Percentiles rank a stretch among this genome's conserved stretches.
Evolutionary conservation across 1,140 invertebrate species (phyloP).

Genomic region (Brachionus asplanchnoidis): DNA sequence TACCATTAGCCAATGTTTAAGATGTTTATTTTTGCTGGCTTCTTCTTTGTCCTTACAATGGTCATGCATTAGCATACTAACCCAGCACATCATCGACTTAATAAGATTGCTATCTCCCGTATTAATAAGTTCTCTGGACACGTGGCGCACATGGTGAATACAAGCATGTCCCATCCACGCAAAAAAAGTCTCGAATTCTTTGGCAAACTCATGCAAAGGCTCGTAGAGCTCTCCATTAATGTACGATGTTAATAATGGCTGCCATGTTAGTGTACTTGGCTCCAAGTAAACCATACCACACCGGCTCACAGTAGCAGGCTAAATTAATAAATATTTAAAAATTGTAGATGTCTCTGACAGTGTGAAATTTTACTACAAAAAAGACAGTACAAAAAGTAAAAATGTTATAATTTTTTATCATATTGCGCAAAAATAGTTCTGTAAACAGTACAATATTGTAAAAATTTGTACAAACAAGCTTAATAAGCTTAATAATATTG

Average conservation of each 20-base stretch:
- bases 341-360: too few relatives aligned
- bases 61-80: conserved; percentile 51
- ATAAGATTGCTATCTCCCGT: conserved; percentile 52
- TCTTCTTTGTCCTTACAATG: conserved; percentile 49
- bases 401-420: too few relatives aligned
- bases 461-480: too few relatives aligned
- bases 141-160: conserved; percentile 44
- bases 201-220: conserved; percentile 44
- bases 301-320: conserved; percentile 58
- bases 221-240: conserved; percentile 44
- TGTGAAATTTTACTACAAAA: too few relatives aligned
- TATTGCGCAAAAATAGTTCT: too few relatives aligned
- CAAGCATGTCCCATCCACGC: conserved; percentile 59
- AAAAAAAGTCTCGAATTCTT: conserved; percentile 50
- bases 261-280: conserved; percentile 56
- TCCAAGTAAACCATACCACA: conserved; percentile 59
- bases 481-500: too few relatives aligned
- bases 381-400: too few relatives aligned
- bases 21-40: conserved; percentile 51
- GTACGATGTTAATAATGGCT: conserved; percentile 55
- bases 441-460: too few relatives aligned
- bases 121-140: conserved; percentile 50
- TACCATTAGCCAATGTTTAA: conserved; percentile 51
- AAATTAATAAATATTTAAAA: too few relatives aligned
- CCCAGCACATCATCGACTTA: conserved; percentile 52